phyloP scores from a whole-genome alignment of 2,797 vertebrate species.

The Lophura swinhoii region DNA sequence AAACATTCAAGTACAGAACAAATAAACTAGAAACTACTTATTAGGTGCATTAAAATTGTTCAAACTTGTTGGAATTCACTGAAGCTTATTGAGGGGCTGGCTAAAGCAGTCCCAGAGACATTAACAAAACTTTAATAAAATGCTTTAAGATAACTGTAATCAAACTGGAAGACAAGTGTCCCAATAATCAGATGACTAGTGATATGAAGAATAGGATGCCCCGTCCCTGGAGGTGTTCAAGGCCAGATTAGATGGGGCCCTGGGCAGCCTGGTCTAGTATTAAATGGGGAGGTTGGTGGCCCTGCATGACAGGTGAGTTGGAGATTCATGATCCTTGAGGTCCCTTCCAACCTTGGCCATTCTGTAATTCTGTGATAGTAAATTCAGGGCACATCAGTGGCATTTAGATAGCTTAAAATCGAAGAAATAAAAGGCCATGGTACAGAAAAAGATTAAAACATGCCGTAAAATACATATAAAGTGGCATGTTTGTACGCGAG shows the following conservation, averaged over 20 bases:
- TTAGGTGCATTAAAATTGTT: background rate
- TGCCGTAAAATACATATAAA: background rate
- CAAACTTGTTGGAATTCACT: background rate
- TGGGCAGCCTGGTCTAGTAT: too few species aligned
- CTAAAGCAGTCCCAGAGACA: background rate
- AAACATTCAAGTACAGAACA: background rate
- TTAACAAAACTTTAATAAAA: background rate
- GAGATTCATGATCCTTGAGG: too few species aligned
- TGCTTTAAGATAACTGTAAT: background rate
- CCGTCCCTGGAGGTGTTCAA: too few species aligned
- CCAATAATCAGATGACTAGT: background rate
- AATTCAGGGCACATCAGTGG: background rate
- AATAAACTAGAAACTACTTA: background rate
- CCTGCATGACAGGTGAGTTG: too few species aligned
- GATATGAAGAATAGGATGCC: background rate
- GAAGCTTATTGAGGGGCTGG: background rate
- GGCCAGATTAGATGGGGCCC: too few species aligned
- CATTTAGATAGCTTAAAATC: background rate
- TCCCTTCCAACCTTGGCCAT: too few species aligned
- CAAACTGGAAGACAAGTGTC: background rate
- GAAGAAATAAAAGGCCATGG: background rate
- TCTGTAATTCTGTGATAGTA: too few species aligned
- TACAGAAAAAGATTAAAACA: background rate
- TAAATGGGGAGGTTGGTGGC: too few species aligned
- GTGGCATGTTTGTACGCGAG: background rate